A percentile compares a stretch with the other conserved stretches of the same genome.
These are phyloP conservation scores for Ennomos quercinarius DNA, from an alignment of 2,888 invertebrate genomes.

Conservation along the genomic window DNA sequence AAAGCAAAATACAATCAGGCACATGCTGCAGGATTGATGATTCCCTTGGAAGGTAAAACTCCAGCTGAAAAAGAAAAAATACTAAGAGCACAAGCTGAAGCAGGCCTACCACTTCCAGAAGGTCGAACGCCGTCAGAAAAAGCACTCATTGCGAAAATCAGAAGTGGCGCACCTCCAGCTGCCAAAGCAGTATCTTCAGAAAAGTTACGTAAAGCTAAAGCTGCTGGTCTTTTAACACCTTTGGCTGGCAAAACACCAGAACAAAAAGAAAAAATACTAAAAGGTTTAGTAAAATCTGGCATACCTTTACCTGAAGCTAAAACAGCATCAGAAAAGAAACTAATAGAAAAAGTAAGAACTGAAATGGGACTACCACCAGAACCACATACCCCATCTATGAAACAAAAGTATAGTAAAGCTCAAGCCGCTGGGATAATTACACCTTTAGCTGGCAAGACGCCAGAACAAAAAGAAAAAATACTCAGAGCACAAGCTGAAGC, in stretches of 20 bases:
- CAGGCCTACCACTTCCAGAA: constrained; percentile 48
- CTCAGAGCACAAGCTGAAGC: constrained; percentile 35
- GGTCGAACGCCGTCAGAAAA: constrained; percentile 47
- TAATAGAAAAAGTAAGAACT: constrained; percentile 42
- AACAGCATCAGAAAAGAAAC: constrained; percentile 46
- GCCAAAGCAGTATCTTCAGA: no score
- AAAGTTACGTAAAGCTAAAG: constrained; percentile 37
- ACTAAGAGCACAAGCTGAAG: constrained; percentile 40
- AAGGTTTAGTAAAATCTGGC: constrained; percentile 35
- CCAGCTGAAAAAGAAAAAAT: constrained; percentile 50
- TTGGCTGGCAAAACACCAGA: constrained; percentile 45
- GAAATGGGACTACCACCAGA: constrained; percentile 48
- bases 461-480: constrained; percentile 44
- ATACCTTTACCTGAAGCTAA: constrained; percentile 45
- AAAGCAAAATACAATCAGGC: constrained; percentile 34
- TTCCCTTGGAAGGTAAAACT: constrained; percentile 46
- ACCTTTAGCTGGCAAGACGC: constrained; percentile 34
- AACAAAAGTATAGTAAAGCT: constrained; percentile 40
- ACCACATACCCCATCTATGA: constrained; percentile 41
- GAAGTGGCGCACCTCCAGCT: no score
- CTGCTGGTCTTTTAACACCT: constrained; percentile 39
- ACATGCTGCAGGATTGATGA: constrained; percentile 44
- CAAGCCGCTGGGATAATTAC: constrained; percentile 34
- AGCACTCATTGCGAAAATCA: constrained; percentile 10
- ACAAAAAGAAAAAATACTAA: constrained; percentile 45